These are phyloP conservation scores for Phyllostomus hastatus DNA, from an alignment of 2,113 vertebrate species.

Conservation along the genomic window DNA sequence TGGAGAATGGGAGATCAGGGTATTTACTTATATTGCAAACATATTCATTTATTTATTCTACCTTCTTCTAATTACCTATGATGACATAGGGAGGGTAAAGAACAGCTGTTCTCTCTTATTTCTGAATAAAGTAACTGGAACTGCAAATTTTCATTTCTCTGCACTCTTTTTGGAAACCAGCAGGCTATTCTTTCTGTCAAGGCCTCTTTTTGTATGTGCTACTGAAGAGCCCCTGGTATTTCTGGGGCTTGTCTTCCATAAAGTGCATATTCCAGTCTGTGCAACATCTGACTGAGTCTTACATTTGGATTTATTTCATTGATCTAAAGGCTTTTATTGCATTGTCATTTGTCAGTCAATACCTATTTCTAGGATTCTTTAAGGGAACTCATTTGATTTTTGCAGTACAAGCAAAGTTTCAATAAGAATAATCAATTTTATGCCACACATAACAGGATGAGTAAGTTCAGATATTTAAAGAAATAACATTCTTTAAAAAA, in stretches of 20 bases:
- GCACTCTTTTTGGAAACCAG: background rate
- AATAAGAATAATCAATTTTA: conserved; percentile 32
- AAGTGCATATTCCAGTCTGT: background rate
- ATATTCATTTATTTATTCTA: background rate
- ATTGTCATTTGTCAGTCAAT: conserved; percentile 22
- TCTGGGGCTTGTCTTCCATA: conserved; percentile 20
- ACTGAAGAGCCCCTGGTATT: background rate
- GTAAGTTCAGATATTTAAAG: background rate
- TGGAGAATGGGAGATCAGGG: background rate
- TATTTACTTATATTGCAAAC: background rate
- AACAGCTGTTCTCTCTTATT: background rate
- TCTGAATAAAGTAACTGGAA: background rate
- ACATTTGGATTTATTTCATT: conserved; percentile 16
- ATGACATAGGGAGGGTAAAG: background rate
- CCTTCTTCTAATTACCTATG: background rate
- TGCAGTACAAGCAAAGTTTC: conserved; percentile 8
- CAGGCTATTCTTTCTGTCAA: background rate
- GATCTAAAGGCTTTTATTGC: conserved; percentile 13
- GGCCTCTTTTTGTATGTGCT: background rate
- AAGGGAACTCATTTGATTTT: conserved; percentile 46
- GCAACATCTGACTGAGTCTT: background rate
- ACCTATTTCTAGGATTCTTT: conserved; percentile 26
- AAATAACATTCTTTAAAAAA: background rate
- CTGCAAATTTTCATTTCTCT: background rate
- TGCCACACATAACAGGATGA: background rate